These are phyloP conservation scores for Mechanitis messenoides DNA, from an alignment of 2,888 invertebrate species.

Conservation along the genomic window DNA sequence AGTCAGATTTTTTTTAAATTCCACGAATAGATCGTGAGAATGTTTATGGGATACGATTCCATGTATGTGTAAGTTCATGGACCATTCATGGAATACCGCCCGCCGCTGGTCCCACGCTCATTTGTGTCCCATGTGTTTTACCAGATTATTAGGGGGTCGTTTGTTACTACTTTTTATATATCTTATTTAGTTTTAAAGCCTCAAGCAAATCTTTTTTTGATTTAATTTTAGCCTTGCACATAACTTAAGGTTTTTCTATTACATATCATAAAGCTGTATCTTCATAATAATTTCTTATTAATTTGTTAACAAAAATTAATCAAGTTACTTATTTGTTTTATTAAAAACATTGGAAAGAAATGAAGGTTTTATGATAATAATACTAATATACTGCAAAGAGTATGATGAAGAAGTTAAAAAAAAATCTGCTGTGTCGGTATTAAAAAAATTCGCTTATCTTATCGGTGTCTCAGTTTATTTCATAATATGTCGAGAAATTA, in stretches of 20 bases:
- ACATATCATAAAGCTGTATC: conserved; percentile 33
- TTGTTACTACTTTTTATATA: conserved; percentile 7
- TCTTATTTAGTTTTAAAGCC: conserved; percentile 11
- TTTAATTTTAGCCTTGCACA: too few species aligned
- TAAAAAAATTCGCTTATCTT: background rate
- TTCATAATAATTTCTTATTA: too few species aligned
- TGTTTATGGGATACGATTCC: conserved; percentile 50
- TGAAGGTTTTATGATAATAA: too few species aligned
- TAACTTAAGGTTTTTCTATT: conserved; percentile 20
- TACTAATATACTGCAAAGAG: too few species aligned
- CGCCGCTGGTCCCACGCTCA: conserved; percentile 57
- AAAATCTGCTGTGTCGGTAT: background rate
- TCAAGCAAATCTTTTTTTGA: background rate
- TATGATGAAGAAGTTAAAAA: too few species aligned
- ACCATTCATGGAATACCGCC: conserved; percentile 58
- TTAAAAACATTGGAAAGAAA: too few species aligned
- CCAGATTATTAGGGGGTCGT: conserved; percentile 10
- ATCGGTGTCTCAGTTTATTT: background rate
- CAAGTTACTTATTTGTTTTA: too few species aligned
- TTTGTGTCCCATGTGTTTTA: conserved; percentile 58
- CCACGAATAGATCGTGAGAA: conserved; percentile 62
- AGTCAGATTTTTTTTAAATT: conserved; percentile 39
- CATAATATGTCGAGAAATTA: conserved; percentile 9
- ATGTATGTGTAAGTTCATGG: conserved; percentile 44
- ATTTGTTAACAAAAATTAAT: too few species aligned